Conservation (phyloP, 2,113 vertebrate genomes). For the Eubucco bourcierii region DNA sequence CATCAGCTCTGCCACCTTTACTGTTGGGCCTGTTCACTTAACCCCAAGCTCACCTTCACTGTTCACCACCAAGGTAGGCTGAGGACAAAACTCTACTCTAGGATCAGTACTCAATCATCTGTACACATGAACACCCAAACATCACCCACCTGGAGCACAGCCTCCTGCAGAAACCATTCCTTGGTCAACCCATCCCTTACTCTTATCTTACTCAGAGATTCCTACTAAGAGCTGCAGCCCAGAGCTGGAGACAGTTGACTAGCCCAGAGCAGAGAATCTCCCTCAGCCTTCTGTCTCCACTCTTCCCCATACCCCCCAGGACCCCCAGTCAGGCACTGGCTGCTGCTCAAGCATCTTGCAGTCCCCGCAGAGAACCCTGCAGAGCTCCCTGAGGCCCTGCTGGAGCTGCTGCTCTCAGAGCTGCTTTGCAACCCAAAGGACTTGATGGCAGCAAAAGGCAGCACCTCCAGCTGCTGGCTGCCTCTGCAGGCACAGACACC, state of each 20-base stretch:
- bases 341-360: background rate
- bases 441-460: background rate
- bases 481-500: slow-evolving; percentile 43
- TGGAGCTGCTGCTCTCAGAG: too few species aligned
- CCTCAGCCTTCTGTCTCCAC: too few species aligned
- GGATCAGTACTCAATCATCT: background rate
- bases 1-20: background rate
- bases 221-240: too few species aligned
- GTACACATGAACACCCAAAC: background rate
- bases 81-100: background rate
- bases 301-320: too few species aligned
- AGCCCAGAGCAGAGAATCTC: too few species aligned
- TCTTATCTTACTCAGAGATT: background rate
- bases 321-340: too few species aligned
- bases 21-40: background rate
- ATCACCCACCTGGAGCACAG: background rate
- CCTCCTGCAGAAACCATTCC: background rate
- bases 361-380: rapidly evolving
- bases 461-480: background rate
- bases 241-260: too few species aligned
- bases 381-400: background rate
- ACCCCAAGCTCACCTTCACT: background rate
- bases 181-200: background rate
- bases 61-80: background rate
- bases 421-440: too few species aligned